Base-by-base conservation (phyloP, 2,888 invertebrate genomes). In the Papilio protenor region DNA sequence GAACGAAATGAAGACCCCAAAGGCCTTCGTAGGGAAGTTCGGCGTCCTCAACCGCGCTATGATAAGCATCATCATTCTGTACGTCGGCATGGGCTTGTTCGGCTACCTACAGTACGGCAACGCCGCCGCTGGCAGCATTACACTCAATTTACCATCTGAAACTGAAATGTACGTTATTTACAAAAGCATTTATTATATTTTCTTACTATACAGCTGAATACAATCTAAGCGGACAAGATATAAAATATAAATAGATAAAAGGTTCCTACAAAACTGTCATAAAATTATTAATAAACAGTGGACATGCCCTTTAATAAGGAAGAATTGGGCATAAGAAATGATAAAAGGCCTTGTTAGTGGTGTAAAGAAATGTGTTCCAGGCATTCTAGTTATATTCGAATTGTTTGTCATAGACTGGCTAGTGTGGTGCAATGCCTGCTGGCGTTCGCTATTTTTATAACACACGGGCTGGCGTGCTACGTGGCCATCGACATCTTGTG, bases 401-500 rank as follows among this genome's bases (percentile, higher is more conserved):
- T 16, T 79, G 23, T n/a, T 70, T 69, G 72, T 82, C 80, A 2
- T 89, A 97, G 97, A 12, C 91, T 97, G 74, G 97, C 97, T 0
- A 96, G 96, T 88, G 95, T 96, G 21, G 97, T 97, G 0, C 97
- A 97, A 87, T 94, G 96, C 21, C 95, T 97, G 85, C 89, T 98
- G 72, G 97, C 98, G 0, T 91, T 97, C 81, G 96, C 98, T 0
- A 98, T 99, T 83, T 98, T 97, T 92, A 96, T 99, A 76, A 98
- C 99, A 0, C 99, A 99, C 89, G 97, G 97, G 0, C 94, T 99
- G 55, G 99, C 99, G 85, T 98, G 98, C 90, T 99, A 99, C 91
- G 99, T 99, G 2, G 99, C 99, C 11, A 97, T 99, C 84, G 98
- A 98, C 85, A 98, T 99, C 82, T 95, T 98, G 70, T 99, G 98